Percentiles rank a stretch among this genome's conserved stretches.
Conservation (phyloP, 2,113 vertebrate genomes). For the Romanogobio albipinnatus region DNA sequence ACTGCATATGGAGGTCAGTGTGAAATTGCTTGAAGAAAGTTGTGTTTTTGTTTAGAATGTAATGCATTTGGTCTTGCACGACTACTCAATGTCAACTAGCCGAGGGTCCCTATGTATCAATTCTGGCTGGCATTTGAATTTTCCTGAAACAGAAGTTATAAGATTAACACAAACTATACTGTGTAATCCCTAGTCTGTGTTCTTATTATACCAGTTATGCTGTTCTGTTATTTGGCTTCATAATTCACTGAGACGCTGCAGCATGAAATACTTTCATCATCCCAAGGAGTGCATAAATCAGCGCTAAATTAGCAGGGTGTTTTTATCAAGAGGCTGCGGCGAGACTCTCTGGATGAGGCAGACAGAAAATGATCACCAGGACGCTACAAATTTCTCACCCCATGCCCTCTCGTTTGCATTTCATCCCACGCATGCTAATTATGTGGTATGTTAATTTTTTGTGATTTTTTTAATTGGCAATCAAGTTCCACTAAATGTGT, state of each 20-base stretch:
- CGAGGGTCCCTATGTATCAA: no score
- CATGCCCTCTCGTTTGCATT: conserved; percentile 55
- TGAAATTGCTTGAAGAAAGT: neutral
- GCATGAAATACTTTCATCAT: conserved; percentile 31
- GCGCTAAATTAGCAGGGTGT: conserved; percentile 53
- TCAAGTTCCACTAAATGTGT: conserved; percentile 53
- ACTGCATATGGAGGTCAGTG: neutral
- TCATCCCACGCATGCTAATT: conserved; percentile 59
- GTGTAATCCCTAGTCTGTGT: neutral
- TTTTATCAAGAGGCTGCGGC: conserved; percentile 51
- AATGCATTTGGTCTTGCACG: neutral
- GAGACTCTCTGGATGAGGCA: conserved; percentile 42
- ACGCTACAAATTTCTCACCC: conserved; percentile 53
- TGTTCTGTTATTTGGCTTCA: conserved; percentile 20
- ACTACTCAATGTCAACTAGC: neutral
- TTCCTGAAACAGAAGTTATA: neutral
- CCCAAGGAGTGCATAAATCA: conserved; percentile 51
- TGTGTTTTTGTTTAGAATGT: neutral
- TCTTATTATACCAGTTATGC: neutral
- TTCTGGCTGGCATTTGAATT: neutral
- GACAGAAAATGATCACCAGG: conserved; percentile 51
- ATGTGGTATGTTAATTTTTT: conserved; percentile 44
- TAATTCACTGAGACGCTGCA: neutral
- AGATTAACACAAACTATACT: neutral
- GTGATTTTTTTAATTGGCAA: conserved; percentile 57